phyloP scores from a whole-genome alignment of 2,888 invertebrate species.

The Drosophila leonis region DNA sequence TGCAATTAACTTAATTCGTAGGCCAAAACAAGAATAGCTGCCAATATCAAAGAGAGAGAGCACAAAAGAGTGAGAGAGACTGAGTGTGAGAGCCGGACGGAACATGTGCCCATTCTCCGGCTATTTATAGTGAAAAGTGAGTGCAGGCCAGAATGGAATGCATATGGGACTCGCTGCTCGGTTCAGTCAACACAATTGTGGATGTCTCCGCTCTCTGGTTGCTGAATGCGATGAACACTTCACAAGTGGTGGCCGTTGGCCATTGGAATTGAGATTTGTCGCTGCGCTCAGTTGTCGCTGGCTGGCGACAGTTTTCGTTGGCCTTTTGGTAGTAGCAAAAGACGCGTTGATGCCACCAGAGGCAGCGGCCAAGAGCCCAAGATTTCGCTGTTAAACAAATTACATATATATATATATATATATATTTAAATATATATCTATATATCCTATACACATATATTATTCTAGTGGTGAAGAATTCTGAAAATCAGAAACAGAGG shows the following conservation, averaged over 20 bases:
- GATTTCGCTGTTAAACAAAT: conserved; percentile 40
- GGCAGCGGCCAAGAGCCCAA: conserved; percentile 22
- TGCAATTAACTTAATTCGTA: conserved; percentile 72
- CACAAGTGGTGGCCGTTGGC: conserved; percentile 74
- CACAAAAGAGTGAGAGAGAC: conserved; percentile 10
- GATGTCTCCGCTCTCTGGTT: conserved; percentile 8
- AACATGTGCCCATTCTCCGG: conserved; percentile 76
- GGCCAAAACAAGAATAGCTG: conserved; percentile 34
- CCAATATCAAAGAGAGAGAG: neutral
- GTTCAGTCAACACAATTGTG: conserved; percentile 2
- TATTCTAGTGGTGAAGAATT: conserved; percentile 7
- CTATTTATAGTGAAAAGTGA: conserved; percentile 74
- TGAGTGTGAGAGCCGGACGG: conserved; percentile 29
- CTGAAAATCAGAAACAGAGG: conserved; percentile 3
- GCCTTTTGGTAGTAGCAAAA: conserved; percentile 63
- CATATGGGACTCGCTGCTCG: conserved; percentile 34
- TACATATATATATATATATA: conserved; percentile 32
- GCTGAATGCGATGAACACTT: conserved; percentile 73
- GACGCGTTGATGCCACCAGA: conserved; percentile 65
- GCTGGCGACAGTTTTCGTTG: conserved; percentile 52
- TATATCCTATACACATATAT: conserved; percentile 1
- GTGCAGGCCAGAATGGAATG: conserved; percentile 70
- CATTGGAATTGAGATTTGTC: conserved; percentile 64
- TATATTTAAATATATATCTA: conserved; percentile 21
- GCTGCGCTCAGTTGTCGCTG: conserved; percentile 53